These are phyloP conservation scores for Otocyon megalotis DNA, from an alignment of 2,113 vertebrate genomes.

Conservation along the genomic window DNA sequence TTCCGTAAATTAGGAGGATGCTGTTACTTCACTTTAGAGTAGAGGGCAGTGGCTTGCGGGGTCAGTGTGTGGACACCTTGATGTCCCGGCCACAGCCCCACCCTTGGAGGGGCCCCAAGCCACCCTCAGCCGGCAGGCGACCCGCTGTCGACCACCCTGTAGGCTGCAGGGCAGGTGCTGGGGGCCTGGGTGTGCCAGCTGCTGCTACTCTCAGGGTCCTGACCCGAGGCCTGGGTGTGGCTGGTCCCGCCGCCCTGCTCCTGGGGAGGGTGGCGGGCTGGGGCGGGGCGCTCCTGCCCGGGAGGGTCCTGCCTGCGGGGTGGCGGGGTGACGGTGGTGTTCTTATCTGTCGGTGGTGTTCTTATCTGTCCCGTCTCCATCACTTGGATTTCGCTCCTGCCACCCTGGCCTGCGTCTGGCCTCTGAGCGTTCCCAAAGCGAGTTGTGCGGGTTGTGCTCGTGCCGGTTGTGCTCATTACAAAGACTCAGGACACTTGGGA, in stretches of 20 bases:
- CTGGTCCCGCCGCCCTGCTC: background rate
- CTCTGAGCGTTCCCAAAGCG: background rate
- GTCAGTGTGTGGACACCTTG: too few species aligned
- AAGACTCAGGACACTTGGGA: background rate
- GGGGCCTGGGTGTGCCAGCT: background rate
- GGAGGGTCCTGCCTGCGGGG: background rate
- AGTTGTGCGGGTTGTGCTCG: background rate
- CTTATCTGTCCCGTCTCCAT: background rate
- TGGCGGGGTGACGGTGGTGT: too few species aligned
- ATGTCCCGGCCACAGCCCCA: background rate
- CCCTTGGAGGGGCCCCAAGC: background rate
- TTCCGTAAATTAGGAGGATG: background rate
- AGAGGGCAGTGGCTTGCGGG: background rate
- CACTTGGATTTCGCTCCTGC: background rate
- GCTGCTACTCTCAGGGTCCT: rapidly evolving
- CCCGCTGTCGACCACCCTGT: rapidly evolving
- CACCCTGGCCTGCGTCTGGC: rapidly evolving
- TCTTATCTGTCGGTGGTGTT: too few species aligned
- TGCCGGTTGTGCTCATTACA: rapidly evolving
- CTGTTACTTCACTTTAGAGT: background rate
- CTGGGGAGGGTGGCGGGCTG: background rate
- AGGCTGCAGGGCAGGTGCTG: background rate
- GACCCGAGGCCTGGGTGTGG: background rate
- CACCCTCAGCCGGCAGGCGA: background rate
- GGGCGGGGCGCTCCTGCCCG: too few species aligned